Base-by-base conservation (phyloP, 2,888 invertebrate genomes). In the Mythimna impura region DNA sequence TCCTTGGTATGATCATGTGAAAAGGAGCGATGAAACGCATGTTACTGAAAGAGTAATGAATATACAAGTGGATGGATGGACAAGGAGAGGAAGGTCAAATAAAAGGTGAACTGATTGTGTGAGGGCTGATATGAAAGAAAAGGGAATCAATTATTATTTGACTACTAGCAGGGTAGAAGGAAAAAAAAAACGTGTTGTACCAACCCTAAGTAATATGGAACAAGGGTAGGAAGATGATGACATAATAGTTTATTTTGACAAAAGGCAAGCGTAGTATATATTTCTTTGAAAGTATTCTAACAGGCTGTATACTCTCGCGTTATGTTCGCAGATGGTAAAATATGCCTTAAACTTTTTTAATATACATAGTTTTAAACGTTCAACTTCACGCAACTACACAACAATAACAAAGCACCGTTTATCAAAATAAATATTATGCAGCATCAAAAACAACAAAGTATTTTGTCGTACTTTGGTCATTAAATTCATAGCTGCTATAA, bases 381-480 rank as follows among this genome's bases (percentile, higher is more conserved):
- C 20, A 4, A 36, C 12, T 64, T 63, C 43, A 54, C n/a, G 6
- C 14, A 58, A 52, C 30, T 50, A 40, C 14, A 60, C 36, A 60
- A 54, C 64, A 64, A 58, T 34, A 58, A 54, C 30, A 20, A 40
- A 40, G 58, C 17, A 50, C 40, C 25, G 7, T 80, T 52, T 55
- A 57, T 81, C 50, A 67, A 43, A 75, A 34, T 64, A 63, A 73
- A 80, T 66, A 62, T 40, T 62, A 57, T 55, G 34, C 25, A 34
- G 20, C 30, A 75, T 71, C 52, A 67, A 74, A 55, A 70, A 47
- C 58, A 71, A 65, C 73, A 64, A 70, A 78, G 58, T 64, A 73
- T 52, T 64, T 78, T 43, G 66, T 69, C 66, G 55, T 57, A 66
- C 57, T 81, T 81, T 70, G 55, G 66, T 63, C 76, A 76, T 67